phyloP scores from a whole-genome alignment of 2,888 invertebrate genomes.

The Steromphala cineraria region DNA sequence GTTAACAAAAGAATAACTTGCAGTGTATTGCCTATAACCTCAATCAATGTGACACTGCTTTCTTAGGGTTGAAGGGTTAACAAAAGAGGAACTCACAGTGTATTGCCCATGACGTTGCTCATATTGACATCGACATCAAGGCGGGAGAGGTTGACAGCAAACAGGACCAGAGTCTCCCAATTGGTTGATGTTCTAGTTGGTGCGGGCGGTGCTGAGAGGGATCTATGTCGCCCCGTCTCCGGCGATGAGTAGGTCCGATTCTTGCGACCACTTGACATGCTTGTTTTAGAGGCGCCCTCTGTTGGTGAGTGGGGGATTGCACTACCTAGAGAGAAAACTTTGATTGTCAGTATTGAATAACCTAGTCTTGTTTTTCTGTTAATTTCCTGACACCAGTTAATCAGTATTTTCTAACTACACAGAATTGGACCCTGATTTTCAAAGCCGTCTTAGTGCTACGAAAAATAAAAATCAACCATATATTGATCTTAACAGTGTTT shows the following conservation, averaged over 20 bases:
- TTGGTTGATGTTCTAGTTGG: slow-evolving; percentile 70
- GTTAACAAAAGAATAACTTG: no score
- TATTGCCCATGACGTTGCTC: slow-evolving; percentile 99
- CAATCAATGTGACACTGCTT: no score
- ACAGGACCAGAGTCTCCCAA: slow-evolving; percentile 97
- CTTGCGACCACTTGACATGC: slow-evolving; percentile 28
- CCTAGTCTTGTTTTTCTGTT: no score
- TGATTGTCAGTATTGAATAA: no score
- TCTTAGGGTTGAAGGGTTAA: background rate
- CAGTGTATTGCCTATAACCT: no score
- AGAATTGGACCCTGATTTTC: no score
- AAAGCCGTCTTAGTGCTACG: no score
- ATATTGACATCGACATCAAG: slow-evolving; percentile 99
- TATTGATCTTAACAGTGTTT: no score
- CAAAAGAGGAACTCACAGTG: slow-evolving; percentile 81
- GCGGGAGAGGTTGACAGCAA: slow-evolving; percentile 96
- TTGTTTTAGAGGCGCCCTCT: slow-evolving; percentile 36
- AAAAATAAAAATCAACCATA: no score
- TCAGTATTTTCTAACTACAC: no score
- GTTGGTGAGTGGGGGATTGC: slow-evolving; percentile 54
- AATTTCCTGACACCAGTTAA: no score
- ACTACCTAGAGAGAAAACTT: slow-evolving; percentile 22
- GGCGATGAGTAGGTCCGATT: slow-evolving; percentile 35
- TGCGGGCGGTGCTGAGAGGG: slow-evolving; percentile 7
- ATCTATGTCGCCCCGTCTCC: slow-evolving; percentile 30